Evolutionary conservation across 1,140 invertebrate species (phyloP), one percentile per base, ranked within the genome.

Genomic region (Zophobas morio): DNA sequence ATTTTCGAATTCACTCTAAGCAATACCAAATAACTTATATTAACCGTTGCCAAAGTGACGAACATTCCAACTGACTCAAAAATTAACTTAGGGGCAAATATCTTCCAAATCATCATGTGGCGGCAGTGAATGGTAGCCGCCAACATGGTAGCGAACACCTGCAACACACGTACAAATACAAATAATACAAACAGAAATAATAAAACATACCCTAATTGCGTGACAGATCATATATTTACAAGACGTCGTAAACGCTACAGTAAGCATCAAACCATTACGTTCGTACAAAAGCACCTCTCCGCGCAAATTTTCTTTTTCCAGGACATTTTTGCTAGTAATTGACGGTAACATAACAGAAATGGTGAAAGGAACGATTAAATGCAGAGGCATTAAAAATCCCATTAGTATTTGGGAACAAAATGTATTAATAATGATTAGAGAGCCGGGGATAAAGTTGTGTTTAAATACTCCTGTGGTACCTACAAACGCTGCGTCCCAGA

Each of bases 71-170:
- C 85, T 42, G 89, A 92, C 88, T 98, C 96, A 86, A 97, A 99
- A 42, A 99, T 93, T 57, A 99, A 91, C 80, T 96, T 96, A 1
- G 97, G 97, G 0, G 97, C 96, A 89, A 99, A 99, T 75, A 99
- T 96, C 84, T 96, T 97, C 97, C 98, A 99, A 8, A 98, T 96
- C 97, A 99, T 99, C 33, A 99, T 87, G 86, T 99, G 98, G 0
- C 97, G 91, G 82, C 96, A 94, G 83, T 97, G 95, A 77, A 98
- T 91, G 8, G 93, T 94, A 3, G 95, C 94, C 39, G 96, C 93
- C 74, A 95, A 84, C 89, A 96, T 96, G 77, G 92, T 92, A 32
- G 90, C 90, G 79, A 97, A 93, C 39, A 96, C 90, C 96, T 97
- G 84, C 77, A 84, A 82, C 74, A 66, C 75, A 76, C 32, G 42